Conservation (phyloP, 1,140 invertebrate genomes). For the Drosophila sucinea region DNA sequence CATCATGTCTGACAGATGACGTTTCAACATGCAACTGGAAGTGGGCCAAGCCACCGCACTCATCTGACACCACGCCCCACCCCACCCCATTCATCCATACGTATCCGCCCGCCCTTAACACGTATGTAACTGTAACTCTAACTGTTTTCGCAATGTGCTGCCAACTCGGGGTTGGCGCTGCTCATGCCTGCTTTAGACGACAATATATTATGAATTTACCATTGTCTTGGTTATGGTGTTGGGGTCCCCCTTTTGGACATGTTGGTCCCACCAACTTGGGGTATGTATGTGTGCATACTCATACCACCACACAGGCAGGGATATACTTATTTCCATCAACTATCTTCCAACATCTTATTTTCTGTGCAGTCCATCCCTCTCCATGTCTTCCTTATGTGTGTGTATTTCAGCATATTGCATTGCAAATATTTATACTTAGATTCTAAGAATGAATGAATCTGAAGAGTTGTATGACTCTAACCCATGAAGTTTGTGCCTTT, state of each 20-base stretch:
- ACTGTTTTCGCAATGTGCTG: conserved; percentile 48
- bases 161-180: conserved; percentile 32
- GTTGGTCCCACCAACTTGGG: conserved; percentile 18
- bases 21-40: conserved; percentile 77
- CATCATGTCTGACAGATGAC: conserved; percentile 81
- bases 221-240: conserved; percentile 37
- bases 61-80: conserved; percentile 1
- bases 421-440: conserved; percentile 60
- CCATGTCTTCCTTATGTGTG: not conserved
- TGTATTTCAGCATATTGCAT: conserved; percentile 55
- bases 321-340: conserved; percentile 43
- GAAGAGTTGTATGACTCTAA: conserved; percentile 49
- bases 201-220: conserved; percentile 69
- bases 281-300: conserved; percentile 15
- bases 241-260: not conserved
- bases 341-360: conserved; percentile 21
- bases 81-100: conserved; percentile 8
- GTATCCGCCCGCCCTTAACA: conserved; percentile 27
- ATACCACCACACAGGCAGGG: conserved; percentile 16
- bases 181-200: conserved; percentile 58
- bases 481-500: conserved; percentile 32
- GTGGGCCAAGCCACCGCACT: conserved; percentile 45
- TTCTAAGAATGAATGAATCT: not conserved
- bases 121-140: conserved; percentile 54
- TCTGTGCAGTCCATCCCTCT: conserved; percentile 22